These are phyloP conservation scores for Thecocarcelia acutangulata DNA, from an alignment of 2,888 invertebrate species.

Conservation along the genomic window DNA sequence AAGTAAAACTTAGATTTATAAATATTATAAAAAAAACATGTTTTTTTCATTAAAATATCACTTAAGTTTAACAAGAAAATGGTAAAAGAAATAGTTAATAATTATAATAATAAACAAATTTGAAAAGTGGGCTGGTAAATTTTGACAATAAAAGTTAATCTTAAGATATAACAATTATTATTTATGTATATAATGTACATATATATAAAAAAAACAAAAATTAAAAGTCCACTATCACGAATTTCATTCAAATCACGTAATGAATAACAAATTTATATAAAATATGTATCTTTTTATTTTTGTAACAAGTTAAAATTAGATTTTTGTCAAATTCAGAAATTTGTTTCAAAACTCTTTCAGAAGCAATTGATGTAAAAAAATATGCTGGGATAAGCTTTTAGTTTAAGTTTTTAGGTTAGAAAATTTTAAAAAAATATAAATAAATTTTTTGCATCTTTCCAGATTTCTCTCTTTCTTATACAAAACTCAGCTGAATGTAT, in stretches of 20 bases:
- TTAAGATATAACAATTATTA: conserved; percentile 34
- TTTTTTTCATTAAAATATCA: conserved; percentile 63
- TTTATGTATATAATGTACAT: conserved; percentile 1
- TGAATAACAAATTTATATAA: conserved; percentile 55
- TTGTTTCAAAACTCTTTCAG: conserved; percentile 1
- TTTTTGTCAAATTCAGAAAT: conserved; percentile 26
- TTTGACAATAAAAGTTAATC: conserved; percentile 49
- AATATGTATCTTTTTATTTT: conserved; percentile 22
- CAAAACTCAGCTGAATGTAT: not conserved
- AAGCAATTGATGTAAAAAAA: no score
- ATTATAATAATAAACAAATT: conserved; percentile 41
- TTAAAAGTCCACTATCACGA: conserved; percentile 80
- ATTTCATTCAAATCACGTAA: conserved; percentile 80
- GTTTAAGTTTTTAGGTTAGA: no score
- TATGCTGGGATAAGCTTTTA: no score
- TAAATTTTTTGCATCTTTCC: not conserved
- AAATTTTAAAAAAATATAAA: no score
- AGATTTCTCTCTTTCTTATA: not conserved
- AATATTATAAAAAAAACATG: conserved; percentile 52
- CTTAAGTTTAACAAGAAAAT: conserved; percentile 64
- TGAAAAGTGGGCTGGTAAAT: conserved; percentile 23
- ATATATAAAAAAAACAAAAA: conserved; percentile 36
- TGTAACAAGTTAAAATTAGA: conserved; percentile 39
- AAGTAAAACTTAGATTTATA: conserved; percentile 63
- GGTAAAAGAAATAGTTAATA: conserved; percentile 46